phyloP scores from a whole-genome alignment of 2,888 invertebrate genomes.

The Drosophila parthenogenetica region DNA sequence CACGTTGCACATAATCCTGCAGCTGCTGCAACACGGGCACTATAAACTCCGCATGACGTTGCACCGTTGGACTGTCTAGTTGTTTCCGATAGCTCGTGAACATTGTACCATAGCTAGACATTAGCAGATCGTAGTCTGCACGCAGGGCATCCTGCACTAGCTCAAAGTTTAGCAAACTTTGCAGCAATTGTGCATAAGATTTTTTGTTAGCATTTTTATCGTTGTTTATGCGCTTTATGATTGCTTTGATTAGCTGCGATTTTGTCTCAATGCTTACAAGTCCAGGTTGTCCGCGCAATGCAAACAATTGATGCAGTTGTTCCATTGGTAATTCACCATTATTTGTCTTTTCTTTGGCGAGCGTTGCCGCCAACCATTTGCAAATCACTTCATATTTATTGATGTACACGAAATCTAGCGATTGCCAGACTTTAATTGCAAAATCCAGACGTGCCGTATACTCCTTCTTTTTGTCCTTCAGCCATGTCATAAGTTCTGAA shows the following conservation, averaged over 20 bases:
- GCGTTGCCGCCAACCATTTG: slow-evolving; percentile 71
- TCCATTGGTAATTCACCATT: slow-evolving; percentile 23
- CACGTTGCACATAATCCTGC: slow-evolving; percentile 68
- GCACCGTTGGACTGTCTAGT: slow-evolving; percentile 36
- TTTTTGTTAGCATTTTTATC: background rate
- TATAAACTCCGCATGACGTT: slow-evolving; percentile 66
- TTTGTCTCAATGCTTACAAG: slow-evolving; percentile 71
- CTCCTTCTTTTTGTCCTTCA: slow-evolving; percentile 72
- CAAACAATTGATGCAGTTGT: slow-evolving; percentile 49
- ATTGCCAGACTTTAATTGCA: slow-evolving; percentile 83
- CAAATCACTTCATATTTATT: slow-evolving; percentile 82
- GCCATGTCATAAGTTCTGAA: slow-evolving; percentile 82
- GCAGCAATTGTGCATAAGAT: slow-evolving; percentile 61
- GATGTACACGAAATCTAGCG: slow-evolving; percentile 78
- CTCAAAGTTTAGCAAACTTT: slow-evolving; percentile 67
- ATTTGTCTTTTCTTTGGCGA: slow-evolving; percentile 27
- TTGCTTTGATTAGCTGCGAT: slow-evolving; percentile 54
- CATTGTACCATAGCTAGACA: slow-evolving; percentile 63
- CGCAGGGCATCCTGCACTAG: slow-evolving; percentile 79
- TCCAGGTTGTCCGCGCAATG: slow-evolving; percentile 79
- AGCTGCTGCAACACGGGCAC: slow-evolving; percentile 62
- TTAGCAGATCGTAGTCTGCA: slow-evolving; percentile 62
- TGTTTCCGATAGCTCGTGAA: slow-evolving; percentile 72
- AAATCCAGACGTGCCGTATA: slow-evolving; percentile 80
- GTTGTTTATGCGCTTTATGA: slow-evolving; percentile 33